phyloP scores from a whole-genome alignment of 2,797 vertebrate species.

The Neosilurus hyrtlii region DNA sequence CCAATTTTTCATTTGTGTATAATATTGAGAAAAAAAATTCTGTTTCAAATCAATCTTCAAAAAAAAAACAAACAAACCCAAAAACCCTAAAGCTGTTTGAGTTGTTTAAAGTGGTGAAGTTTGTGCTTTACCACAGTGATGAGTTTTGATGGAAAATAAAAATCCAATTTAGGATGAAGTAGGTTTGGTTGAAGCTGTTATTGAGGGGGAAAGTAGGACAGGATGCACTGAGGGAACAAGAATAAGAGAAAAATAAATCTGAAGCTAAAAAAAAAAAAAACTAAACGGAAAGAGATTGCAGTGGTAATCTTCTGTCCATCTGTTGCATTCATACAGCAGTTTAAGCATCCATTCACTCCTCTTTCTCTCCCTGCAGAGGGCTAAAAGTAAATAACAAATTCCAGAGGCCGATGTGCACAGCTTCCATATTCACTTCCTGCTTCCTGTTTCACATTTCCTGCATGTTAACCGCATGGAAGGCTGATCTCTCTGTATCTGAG shows the following conservation, averaged over 20 bases:
- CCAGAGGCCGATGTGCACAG: not conserved
- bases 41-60: not conserved
- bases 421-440: slow-evolving; percentile 58
- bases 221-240: not conserved
- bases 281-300: slow-evolving; percentile 60
- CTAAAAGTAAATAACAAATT: slow-evolving; percentile 45
- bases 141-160: not conserved
- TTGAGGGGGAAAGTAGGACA: slow-evolving; percentile 11
- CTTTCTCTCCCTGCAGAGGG: slow-evolving; percentile 46
- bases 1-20: not conserved
- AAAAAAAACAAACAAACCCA: not conserved
- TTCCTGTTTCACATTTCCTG: slow-evolving; percentile 55
- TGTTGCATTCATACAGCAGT: slow-evolving; percentile 61
- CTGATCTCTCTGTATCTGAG: not conserved
- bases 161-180: not conserved
- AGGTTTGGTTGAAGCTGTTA: not conserved
- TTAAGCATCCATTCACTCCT: not conserved
- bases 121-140: not conserved
- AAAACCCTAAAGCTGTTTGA: not conserved
- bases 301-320: slow-evolving; percentile 77
- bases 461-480: not conserved
- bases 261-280: not conserved
- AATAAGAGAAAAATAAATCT: not conserved
- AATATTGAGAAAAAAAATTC: not conserved
- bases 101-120: too few relatives aligned